Base-by-base conservation (phyloP, 92 coral and sea anemone genomes). In the Parazoanthus darwini region DNA sequence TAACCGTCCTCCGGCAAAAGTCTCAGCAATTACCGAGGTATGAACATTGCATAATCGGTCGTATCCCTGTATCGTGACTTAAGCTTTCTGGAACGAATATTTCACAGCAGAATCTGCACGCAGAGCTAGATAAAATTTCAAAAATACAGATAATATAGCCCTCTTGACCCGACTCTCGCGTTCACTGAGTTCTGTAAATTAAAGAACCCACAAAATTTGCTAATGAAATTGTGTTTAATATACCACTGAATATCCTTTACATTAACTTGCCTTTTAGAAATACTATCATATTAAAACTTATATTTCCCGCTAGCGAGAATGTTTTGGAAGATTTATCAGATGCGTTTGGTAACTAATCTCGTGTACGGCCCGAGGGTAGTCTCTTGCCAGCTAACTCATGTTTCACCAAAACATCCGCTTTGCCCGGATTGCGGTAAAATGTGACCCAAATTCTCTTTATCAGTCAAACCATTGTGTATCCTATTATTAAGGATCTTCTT, bases 61-160 rank as follows among this genome's bases (percentile, higher is more conserved):
- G n/a, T 54, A 76, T 20, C 46, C 10, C 38, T 16, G 23, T 39
- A 22, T 39, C 51, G 29, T 39, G 80, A 76, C 80, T 18, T 39
- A 5, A n/a, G 29, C n/a, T 38, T 76, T 76, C 13, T 6, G 22
- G 0, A 4, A 39, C 8, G 46, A 18, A 18, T 38, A 20, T 76
- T 76, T 76, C 46, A 11, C 2, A 76, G 5, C 80, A 76, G 46
- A 8, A 13, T 38, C 44, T 18, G 25, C 33, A 5, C 46, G 33
- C 79, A 39, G 48, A 25, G n/a, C 50, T 39, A 4, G 51, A 22
- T 29, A 74, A 74, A 33, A 74, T 74, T 74, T 13, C 80, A 18
- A 76, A n/a, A 76, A 38, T 76, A 39, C 26, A 76, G 26, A 76
- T 15, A 76, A 76, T 76, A 76, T 37, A 11, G 23, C 80, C 80